These are phyloP conservation scores for Protodeltote pygarga DNA, from an alignment of 2,888 invertebrate genomes.

Conservation along the genomic window DNA sequence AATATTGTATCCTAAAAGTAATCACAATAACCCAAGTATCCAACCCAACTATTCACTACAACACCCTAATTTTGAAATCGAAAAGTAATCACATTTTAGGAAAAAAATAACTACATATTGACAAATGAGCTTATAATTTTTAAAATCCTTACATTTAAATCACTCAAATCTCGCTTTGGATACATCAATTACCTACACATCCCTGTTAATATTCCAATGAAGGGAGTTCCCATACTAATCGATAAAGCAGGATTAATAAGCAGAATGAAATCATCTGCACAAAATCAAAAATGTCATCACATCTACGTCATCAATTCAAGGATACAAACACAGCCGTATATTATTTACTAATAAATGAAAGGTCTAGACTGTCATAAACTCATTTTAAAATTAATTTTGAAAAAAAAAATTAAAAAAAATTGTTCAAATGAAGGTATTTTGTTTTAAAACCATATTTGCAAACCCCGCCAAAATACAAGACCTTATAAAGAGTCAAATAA, in stretches of 20 bases:
- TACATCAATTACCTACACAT: conserved; percentile 34
- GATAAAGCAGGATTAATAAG: neutral
- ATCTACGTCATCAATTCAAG: no score
- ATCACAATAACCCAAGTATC: conserved; percentile 56
- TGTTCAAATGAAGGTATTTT: no score
- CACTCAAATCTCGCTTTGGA: conserved; percentile 45
- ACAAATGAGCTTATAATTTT: conserved; percentile 25
- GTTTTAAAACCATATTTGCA: no score
- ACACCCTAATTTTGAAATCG: conserved; percentile 20
- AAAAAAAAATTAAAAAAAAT: no score
- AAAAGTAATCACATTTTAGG: conserved; percentile 15
- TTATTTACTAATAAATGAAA: no score
- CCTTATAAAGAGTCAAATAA: no score
- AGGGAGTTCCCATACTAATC: conserved; percentile 10
- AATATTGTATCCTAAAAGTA: conserved; percentile 58
- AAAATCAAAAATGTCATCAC: neutral
- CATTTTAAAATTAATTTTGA: no score
- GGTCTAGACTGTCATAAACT: no score
- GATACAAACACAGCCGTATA: no score
- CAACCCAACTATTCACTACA: conserved; percentile 40
- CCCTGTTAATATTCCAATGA: conserved; percentile 33
- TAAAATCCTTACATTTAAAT: conserved; percentile 33
- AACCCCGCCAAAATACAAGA: no score
- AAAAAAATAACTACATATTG: conserved; percentile 14
- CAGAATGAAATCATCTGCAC: neutral